A percentile compares a stretch with the other conserved stretches of the same genome.
Evolutionary conservation across 1,140 invertebrate genomes (phyloP).

Genomic region (Dendroctonus ponderosae): DNA sequence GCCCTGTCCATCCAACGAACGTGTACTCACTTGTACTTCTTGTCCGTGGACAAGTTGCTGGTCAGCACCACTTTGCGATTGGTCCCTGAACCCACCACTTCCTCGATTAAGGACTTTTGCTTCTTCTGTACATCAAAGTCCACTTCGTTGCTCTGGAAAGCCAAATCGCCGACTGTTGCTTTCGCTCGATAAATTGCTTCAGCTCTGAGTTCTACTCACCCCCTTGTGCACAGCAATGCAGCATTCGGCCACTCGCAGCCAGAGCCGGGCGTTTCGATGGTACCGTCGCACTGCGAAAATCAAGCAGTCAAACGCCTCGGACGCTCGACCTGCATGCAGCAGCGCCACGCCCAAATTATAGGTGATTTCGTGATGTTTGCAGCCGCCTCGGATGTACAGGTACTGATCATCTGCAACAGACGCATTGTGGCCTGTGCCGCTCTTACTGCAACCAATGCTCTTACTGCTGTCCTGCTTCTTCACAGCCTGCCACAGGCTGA

Average conservation of each 20-base stretch:
- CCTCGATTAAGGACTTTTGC: constrained; percentile 64
- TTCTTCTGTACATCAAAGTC: constrained; percentile 65
- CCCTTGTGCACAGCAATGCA: constrained; percentile 73
- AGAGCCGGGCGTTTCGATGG: constrained; percentile 84
- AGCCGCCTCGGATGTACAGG: constrained; percentile 59
- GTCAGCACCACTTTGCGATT: constrained; percentile 67
- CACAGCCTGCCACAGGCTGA: constrained; percentile 55
- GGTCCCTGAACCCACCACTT: constrained; percentile 60
- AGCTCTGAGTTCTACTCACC: constrained; percentile 49
- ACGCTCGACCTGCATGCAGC: constrained; percentile 75
- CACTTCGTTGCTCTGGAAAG: constrained; percentile 62
- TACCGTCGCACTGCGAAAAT: constrained; percentile 83
- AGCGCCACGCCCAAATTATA: constrained; percentile 90
- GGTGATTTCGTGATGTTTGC: constrained; percentile 75
- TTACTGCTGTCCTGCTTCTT: constrained; percentile 40
- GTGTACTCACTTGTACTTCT: constrained; percentile 54
- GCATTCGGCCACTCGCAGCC: constrained; percentile 91
- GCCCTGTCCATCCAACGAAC: not conserved
- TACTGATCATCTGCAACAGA: constrained; percentile 47
- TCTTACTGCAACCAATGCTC: constrained; percentile 1
- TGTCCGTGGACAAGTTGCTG: constrained; percentile 58
- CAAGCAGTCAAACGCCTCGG: constrained; percentile 88
- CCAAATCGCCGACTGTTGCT: no score
- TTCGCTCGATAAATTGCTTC: not conserved
- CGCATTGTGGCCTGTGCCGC: no score